These are phyloP conservation scores for Triops longicaudatus DNA, from an alignment of 1,140 invertebrate genomes.

Conservation along the genomic window DNA sequence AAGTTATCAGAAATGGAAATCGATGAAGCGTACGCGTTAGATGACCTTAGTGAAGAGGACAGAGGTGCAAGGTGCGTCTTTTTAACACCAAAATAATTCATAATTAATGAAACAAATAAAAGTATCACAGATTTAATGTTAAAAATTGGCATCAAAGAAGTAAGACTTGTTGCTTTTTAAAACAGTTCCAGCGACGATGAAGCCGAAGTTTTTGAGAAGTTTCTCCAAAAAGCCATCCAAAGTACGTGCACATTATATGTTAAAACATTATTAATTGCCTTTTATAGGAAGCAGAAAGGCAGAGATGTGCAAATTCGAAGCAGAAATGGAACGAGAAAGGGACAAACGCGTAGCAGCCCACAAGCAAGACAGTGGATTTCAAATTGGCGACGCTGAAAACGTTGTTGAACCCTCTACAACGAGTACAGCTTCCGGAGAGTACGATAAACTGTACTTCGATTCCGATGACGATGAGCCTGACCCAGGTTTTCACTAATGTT, in stretches of 20 bases:
- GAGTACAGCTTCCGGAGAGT: conserved; percentile 31
- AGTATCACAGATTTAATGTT: too few relatives aligned
- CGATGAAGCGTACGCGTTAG: conserved; percentile 22
- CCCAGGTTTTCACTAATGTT: conserved; percentile 25
- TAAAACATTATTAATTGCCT: background rate
- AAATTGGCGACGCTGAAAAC: background rate
- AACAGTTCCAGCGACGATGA: conserved; percentile 27
- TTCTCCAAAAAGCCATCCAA: conserved; percentile 7
- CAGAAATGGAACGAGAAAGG: conserved; percentile 27
- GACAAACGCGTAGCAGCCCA: conserved; percentile 5
- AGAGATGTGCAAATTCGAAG: conserved; percentile 24
- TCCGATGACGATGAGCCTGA: conserved; percentile 42
- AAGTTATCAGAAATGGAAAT: conserved; percentile 24
- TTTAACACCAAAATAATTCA: background rate
- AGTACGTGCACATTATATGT: background rate
- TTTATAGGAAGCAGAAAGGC: background rate
- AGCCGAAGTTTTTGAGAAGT: conserved; percentile 20
- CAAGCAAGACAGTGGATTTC: conserved; percentile 13
- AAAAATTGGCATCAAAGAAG: too few relatives aligned
- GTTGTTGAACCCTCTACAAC: background rate
- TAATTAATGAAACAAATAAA: too few relatives aligned
- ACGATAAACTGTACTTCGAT: conserved; percentile 46
- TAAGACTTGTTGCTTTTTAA: background rate
- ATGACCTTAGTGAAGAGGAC: conserved; percentile 26
- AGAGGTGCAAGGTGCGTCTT: background rate